Evolutionary conservation across 2,113 vertebrate species (phyloP), one percentile per base, ranked within the genome.

Genomic region (Chlamydotis undulata): DNA sequence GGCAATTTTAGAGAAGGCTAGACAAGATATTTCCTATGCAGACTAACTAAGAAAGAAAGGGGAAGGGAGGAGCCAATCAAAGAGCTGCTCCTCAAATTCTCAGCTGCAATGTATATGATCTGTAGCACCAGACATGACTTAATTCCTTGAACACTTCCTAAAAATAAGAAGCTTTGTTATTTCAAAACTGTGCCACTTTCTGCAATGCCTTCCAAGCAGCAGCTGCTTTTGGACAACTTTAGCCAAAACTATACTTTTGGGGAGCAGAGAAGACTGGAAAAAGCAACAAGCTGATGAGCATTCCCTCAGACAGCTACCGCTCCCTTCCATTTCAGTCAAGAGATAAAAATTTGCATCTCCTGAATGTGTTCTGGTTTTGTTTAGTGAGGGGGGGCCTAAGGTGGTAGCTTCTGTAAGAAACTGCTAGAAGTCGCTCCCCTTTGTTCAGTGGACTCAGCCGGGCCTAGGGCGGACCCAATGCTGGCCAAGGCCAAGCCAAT

Each of bases 261-360:
- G 80, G 28, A 57, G 31, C 28, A 55, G 12, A 68, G 14, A 6
- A 49, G 9, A 59, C 14, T 22, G 7, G 12, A 19, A 84, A 74
- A 74, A 45, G 19, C 87, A 74, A n/a, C 7, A 64, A 29, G 2
- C 11, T 0, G 0, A 8, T 28, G 7, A 78, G 9, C 1, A 1
- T 25, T 91, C 23, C 39, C 43, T 75, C 49, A 33, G 84, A 74
- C 23, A 60, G 39, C 13, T 37, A 19, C 26, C 5, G 45, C 63
- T 59, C 14, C 39, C 24, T 67, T 64, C 24, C 53, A 43, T 21
- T 75, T 78, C n/a, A 41, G 7, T 25, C 55, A 75, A 23, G 19
- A 87, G 43, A 83, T 15, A 67, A 57, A 57, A 37, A 77, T 45
- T 14, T 61, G 52, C 23, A n/a, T 37, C 47, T 79, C 41, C 25